Base-by-base conservation (phyloP, 2,113 vertebrate species). In the Hydrochoerus hydrochaeris region DNA sequence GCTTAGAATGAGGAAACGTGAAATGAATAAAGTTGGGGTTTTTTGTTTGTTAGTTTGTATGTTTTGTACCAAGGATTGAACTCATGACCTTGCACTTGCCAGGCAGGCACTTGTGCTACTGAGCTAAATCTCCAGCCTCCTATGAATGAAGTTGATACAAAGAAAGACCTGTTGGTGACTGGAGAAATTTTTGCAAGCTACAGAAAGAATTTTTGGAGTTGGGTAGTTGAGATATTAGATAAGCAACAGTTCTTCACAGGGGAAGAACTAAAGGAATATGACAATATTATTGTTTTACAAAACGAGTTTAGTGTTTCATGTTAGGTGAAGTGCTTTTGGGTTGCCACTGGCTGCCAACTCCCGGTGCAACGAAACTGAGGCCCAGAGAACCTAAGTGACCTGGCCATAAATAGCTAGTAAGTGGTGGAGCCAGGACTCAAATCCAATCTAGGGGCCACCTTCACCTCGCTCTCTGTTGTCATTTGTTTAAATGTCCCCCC, bases 1-100 rank as follows among this genome's bases (percentile, higher is more conserved):
- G 88, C 98, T 99, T 78, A 99, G 99, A 82, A 99, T 99, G 99
- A 99, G 99, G 93, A 99, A 99, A 83, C 99, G 99, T 85, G 99
- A 99, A 81, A 99, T 99, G 99, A 99, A 99, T 83, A 99, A 99
- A 99, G 99, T 99, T 97, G 99, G 3, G 54, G 19, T 57, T 54
- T 5, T 57, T 19, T 19, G 16, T 57, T 57, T 57, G 16, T 57
- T 57, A 5, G 14, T 54, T 54, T 54, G 54, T 54, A 2, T 54
- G 54, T 19, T 57, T 57, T 17, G 54, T 57, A 57, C 54, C 16
- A 57, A 16, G 54, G 54, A 57, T 54, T 16, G 52, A 54, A 54
- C 52, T 54, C 52, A 16, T 54, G 52, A 54, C 14, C 13, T 54
- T 54, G 52, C 52, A 54, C 13, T 54, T 54, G 52, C 14, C 52